Evolutionary conservation across 1,140 invertebrate genomes (phyloP).

Genomic region (Brachionus angularis): DNA sequence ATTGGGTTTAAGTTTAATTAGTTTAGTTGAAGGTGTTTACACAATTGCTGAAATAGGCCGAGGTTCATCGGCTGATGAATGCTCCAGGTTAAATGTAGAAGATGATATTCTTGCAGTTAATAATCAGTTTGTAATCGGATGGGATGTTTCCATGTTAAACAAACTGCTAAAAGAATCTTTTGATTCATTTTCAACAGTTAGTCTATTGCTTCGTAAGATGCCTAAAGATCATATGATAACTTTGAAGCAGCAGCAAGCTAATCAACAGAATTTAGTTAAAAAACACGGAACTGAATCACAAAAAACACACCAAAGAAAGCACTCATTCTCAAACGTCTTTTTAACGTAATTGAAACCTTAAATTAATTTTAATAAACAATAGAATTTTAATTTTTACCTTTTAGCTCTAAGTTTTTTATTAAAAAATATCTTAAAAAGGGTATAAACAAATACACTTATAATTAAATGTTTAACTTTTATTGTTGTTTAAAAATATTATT

Average conservation of each 20-base stretch:
- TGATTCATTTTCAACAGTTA: not conserved
- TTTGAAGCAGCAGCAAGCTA: constrained; percentile 6
- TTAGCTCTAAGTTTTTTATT: constrained; percentile 1
- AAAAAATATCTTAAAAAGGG: too few relatives aligned
- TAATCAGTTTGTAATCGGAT: constrained; percentile 32
- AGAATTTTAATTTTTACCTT: not conserved
- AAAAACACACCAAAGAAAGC: constrained; percentile 9
- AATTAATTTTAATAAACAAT: not conserved
- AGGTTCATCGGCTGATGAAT: constrained; percentile 32
- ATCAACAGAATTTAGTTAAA: constrained; percentile 1
- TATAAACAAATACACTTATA: too few relatives aligned
- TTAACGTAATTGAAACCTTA: not conserved
- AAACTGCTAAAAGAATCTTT: not conserved
- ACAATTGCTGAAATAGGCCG: constrained; percentile 25
- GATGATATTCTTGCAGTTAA: constrained; percentile 36
- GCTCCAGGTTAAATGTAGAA: constrained; percentile 30
- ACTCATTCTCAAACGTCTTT: constrained; percentile 34
- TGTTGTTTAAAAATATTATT: too few relatives aligned
- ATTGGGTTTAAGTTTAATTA: constrained; percentile 7
- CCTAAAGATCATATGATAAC: constrained; percentile 6
- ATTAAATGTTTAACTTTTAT: too few relatives aligned
- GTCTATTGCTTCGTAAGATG: constrained; percentile 36
- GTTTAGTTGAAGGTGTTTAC: constrained; percentile 27
- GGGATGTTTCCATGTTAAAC: constrained; percentile 9
- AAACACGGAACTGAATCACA: not conserved